Percentiles rank a stretch among this genome's conserved stretches.
These are phyloP conservation scores for Littorina saxatilis DNA, from an alignment of 1,140 invertebrate genomes.

Conservation along the genomic window DNA sequence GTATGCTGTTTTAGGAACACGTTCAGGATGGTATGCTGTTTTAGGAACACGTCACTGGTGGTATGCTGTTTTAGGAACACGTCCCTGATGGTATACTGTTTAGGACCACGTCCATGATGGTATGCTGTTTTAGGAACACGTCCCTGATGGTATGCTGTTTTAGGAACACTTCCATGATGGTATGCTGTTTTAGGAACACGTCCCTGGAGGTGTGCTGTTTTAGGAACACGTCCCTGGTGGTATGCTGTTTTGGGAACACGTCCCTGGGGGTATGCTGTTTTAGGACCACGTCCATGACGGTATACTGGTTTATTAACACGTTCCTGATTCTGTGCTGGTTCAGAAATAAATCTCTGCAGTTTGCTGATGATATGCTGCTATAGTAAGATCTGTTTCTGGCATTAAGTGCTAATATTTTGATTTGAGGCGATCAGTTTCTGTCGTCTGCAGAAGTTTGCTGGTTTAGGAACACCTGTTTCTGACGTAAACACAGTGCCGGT, in stretches of 20 bases:
- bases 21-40: not conserved
- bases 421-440: not conserved
- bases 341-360: not conserved
- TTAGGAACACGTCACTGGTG: not conserved
- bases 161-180: not conserved
- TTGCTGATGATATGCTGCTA: not conserved
- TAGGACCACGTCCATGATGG: not conserved
- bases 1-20: not conserved
- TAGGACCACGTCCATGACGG: not conserved
- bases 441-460: not conserved
- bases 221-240: not conserved
- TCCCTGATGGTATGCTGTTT: not conserved
- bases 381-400: not conserved
- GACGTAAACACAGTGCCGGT: no score
- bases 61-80: not conserved
- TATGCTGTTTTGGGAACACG: not conserved
- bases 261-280: not conserved
- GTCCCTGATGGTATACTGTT: not conserved
- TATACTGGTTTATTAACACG: not conserved
- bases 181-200: not conserved
- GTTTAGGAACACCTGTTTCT: not conserved
- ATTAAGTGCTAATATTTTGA: not conserved
- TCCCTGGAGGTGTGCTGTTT: not conserved
- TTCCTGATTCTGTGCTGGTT: not conserved
- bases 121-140: not conserved